A percentile compares a stretch with the other conserved stretches of the same genome.
phyloP scores from a whole-genome alignment of 2,888 invertebrate species.

The Pristionchus entomophagus region DNA sequence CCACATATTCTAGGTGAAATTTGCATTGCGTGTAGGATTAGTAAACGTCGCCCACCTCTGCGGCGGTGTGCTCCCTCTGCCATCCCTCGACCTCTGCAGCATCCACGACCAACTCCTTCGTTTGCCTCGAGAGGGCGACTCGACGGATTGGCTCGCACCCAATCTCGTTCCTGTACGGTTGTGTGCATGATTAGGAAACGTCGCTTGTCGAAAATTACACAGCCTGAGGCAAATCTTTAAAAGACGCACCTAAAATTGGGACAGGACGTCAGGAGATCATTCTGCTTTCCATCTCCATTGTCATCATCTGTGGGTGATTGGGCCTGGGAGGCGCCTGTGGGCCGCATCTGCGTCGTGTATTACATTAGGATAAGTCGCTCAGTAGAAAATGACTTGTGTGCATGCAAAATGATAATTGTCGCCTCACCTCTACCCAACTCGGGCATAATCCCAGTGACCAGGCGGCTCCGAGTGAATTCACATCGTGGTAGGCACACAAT shows the following conservation, averaged over 20 bases:
- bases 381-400: background rate
- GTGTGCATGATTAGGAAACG: background rate
- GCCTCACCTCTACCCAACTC: slow-evolving; percentile 48
- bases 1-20: background rate
- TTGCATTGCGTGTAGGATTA: background rate
- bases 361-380: background rate
- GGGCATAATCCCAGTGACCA: slow-evolving; percentile 69
- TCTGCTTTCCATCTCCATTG: slow-evolving; percentile 73
- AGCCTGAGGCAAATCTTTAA: background rate
- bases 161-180: slow-evolving; percentile 69
- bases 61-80: slow-evolving; percentile 62
- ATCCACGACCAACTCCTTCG: slow-evolving; percentile 57
- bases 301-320: slow-evolving; percentile 73
- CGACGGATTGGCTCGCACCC: slow-evolving; percentile 73
- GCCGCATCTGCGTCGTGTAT: slow-evolving; percentile 25
- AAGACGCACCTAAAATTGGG: slow-evolving; percentile 69
- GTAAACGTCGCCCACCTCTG: slow-evolving; percentile 48
- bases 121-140: slow-evolving; percentile 69
- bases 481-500: slow-evolving; percentile 73
- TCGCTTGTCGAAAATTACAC: background rate
- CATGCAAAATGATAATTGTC: background rate
- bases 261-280: slow-evolving; percentile 72
- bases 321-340: slow-evolving; percentile 61
- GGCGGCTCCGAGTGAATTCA: slow-evolving; percentile 71
- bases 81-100: slow-evolving; percentile 64